Evolutionary conservation across 2,113 vertebrate genomes (phyloP).

Genomic region (Tetraodon nigroviridis): DNA sequence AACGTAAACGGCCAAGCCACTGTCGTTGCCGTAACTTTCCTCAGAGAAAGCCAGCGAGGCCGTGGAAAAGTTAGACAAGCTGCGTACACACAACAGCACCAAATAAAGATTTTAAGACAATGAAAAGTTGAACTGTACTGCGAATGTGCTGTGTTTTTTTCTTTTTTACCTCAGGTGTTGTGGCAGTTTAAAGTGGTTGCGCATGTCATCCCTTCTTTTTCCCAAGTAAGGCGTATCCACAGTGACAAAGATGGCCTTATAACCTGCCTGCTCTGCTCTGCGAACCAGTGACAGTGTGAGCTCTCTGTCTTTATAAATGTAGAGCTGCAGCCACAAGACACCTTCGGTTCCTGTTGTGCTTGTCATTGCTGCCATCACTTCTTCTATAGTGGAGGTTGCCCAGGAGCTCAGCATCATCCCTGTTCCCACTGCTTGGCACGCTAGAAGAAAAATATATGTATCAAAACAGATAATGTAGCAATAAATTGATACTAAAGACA

Average conservation of each 20-base stretch:
- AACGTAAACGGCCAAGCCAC: conserved; percentile 87
- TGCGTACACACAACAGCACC: conserved; percentile 50
- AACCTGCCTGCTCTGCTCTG: conserved; percentile 82
- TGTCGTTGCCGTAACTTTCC: conserved; percentile 80
- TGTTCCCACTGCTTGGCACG: conserved; percentile 78
- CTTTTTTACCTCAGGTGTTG: conserved; percentile 84
- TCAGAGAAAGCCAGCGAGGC: conserved; percentile 83
- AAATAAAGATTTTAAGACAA: background rate
- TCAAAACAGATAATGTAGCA: conserved; percentile 5
- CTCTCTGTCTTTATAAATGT: conserved; percentile 87
- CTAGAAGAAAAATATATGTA: conserved; percentile 68
- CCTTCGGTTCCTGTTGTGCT: conserved; percentile 22
- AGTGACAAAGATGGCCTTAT: conserved; percentile 88
- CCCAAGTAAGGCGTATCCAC: conserved; percentile 92
- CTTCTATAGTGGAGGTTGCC: conserved; percentile 92
- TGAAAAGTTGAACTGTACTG: background rate
- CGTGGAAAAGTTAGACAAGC: conserved; percentile 88
- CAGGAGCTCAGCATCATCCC: conserved; percentile 98
- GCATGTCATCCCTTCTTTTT: conserved; percentile 81
- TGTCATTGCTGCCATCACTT: conserved; percentile 73
- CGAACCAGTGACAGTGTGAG: conserved; percentile 82
- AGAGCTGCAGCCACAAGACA: conserved; percentile 86
- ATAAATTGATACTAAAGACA: background rate
- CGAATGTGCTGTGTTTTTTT: background rate
- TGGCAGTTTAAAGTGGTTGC: conserved; percentile 89